Conservation (phyloP, 2,888 invertebrate species). For the Busseola fusca region DNA sequence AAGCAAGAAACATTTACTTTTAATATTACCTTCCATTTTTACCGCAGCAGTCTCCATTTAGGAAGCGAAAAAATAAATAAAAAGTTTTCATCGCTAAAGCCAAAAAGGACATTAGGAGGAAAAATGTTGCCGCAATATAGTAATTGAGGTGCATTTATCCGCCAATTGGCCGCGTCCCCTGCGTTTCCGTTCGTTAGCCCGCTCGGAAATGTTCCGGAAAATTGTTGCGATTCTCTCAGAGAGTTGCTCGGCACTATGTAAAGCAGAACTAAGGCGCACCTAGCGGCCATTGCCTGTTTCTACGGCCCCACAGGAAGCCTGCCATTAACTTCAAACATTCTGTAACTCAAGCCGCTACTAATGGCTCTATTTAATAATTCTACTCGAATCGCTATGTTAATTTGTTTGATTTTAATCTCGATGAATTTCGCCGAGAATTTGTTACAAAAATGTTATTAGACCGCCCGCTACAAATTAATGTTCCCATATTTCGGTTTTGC, state of each 20-base stretch:
- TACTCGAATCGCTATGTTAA: slow-evolving; percentile 27
- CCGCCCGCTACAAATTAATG: slow-evolving; percentile 34
- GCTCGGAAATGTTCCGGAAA: slow-evolving; percentile 86
- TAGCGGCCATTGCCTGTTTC: slow-evolving; percentile 50
- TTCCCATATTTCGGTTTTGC: slow-evolving; percentile 30
- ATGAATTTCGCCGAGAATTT: slow-evolving; percentile 29
- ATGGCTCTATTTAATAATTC: slow-evolving; percentile 38
- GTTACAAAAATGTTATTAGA: slow-evolving; percentile 29
- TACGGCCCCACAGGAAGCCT: slow-evolving; percentile 47
- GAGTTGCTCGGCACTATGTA: slow-evolving; percentile 74
- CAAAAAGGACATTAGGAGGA: slow-evolving; percentile 78
- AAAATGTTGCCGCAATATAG: slow-evolving; percentile 85
- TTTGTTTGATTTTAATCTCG: slow-evolving; percentile 31
- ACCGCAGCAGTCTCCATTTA: slow-evolving; percentile 48
- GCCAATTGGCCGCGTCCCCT: slow-evolving; percentile 85
- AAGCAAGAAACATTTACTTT: slow-evolving; percentile 38
- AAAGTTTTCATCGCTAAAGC: slow-evolving; percentile 68
- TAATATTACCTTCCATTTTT: slow-evolving; percentile 42
- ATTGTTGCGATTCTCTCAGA: slow-evolving; percentile 83
- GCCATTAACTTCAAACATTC: slow-evolving; percentile 55
- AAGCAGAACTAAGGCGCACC: slow-evolving; percentile 71
- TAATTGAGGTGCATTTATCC: slow-evolving; percentile 87
- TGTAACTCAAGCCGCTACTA: slow-evolving; percentile 41
- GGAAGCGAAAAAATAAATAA: slow-evolving; percentile 61
- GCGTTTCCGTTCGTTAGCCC: slow-evolving; percentile 86